Evolutionary conservation across 2,797 vertebrate genomes (phyloP).

Genomic region (Mormyrops boulengeri): DNA sequence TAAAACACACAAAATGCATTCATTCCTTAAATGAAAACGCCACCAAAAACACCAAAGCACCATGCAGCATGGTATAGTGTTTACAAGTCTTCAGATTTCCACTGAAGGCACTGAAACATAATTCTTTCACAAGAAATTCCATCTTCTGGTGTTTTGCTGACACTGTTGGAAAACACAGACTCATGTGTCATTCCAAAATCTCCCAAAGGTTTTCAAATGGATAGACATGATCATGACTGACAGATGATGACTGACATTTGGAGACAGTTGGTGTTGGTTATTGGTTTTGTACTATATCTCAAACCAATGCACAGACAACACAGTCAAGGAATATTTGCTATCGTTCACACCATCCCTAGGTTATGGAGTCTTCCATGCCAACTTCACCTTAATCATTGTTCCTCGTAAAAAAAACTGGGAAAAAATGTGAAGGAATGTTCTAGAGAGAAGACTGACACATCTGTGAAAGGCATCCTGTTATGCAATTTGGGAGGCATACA

Average conservation of each 20-base stretch:
- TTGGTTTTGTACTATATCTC: not conserved
- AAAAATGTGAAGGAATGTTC: slow-evolving; percentile 8
- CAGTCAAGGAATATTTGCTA: not conserved
- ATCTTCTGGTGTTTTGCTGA: not conserved
- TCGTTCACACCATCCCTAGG: not conserved
- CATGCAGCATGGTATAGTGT: not conserved
- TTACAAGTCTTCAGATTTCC: not conserved
- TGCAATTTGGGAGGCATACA: not conserved
- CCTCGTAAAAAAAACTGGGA: not conserved
- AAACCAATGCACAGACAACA: not conserved
- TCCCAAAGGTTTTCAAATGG: not conserved
- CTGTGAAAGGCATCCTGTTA: slow-evolving; percentile 10
- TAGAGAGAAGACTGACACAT: not conserved
- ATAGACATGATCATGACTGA: not conserved
- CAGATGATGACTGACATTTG: not conserved
- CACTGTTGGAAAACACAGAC: not conserved
- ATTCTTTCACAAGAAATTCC: not conserved
- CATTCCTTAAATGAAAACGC: not conserved
- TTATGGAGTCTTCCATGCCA: not conserved
- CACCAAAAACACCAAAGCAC: not conserved
- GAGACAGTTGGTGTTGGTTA: not conserved
- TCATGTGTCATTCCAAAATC: not conserved
- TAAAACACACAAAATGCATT: not conserved
- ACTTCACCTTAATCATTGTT: not conserved
- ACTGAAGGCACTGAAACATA: not conserved